Base-by-base conservation (phyloP, 2,113 vertebrate genomes). In the Notiomystis cincta region DNA sequence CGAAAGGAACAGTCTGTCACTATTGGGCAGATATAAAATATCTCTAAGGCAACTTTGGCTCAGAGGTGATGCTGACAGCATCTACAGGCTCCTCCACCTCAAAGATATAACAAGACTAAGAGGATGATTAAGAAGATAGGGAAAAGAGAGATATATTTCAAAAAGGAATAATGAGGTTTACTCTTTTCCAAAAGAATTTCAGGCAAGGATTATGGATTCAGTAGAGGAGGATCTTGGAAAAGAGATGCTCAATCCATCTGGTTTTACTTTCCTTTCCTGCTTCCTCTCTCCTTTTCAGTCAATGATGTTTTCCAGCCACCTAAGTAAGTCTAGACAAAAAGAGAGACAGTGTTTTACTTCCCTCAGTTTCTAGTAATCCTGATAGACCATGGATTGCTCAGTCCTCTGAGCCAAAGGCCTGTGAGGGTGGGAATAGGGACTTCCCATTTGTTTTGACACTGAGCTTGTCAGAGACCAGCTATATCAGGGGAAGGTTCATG, bases 401-500 rank as follows among this genome's bases (percentile, higher is more conserved):
- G 1, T 70, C 7, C 27, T 9, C 17, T 42, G 31, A 48, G 6
- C 14, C 15, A 76, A 47, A 48, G 14, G 20, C 61, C 30, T 1
- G 0, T 10, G 24, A 35, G 1, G 2, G 5, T 48, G 10, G n/a
- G 10, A 69, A 7, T 25, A 31, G 10, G 15, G 6, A 23, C 12
- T 61, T 54, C 15, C 10, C 14, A 33, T 33, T 62, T 23, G 4
- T 76, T 61, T 76, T 0, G 0, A 42, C 17, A 35, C 9, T 35
- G 47, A 31, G 3, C 11, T 47, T 53, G 15, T 13, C 69, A 67
- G 53, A 58, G 20, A 47, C 4, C 11, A 35, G 17, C 9, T 47
- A 0, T 31, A 23, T 33, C 25, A 69, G 8, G 13, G 21, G 38
- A 75, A 53, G 31, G 2, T 22, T 54, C 25, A 22, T 0, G 0